These are phyloP conservation scores for Etheostoma cragini DNA, from an alignment of 2,113 vertebrate genomes.

Conservation along the genomic window DNA sequence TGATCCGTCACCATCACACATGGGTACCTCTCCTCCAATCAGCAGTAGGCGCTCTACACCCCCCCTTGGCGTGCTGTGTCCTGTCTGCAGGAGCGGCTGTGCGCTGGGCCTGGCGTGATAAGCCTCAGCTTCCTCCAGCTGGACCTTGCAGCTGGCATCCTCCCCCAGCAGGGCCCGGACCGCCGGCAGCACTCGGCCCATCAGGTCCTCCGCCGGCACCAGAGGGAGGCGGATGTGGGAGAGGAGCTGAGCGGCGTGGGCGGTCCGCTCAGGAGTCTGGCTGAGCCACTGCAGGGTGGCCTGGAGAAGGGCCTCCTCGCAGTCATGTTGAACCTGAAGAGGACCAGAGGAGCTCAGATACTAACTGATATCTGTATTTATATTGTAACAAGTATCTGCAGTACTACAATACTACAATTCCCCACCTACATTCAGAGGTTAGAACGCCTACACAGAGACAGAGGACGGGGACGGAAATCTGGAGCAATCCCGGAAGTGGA, in stretches of 20 bases:
- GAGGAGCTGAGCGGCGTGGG: slow-evolving; percentile 86
- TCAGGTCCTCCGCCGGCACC: slow-evolving; percentile 89
- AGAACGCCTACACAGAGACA: too few relatives aligned
- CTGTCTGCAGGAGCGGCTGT: slow-evolving; percentile 91
- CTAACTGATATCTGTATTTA: not conserved
- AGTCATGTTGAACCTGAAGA: slow-evolving; percentile 87
- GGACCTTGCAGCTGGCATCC: slow-evolving; percentile 86
- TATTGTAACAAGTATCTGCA: too few relatives aligned
- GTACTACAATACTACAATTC: too few relatives aligned
- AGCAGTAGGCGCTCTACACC: slow-evolving; percentile 89
- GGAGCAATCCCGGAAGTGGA: too few relatives aligned
- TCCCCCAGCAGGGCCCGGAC: slow-evolving; percentile 87
- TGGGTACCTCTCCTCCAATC: slow-evolving; percentile 89
- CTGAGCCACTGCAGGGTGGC: slow-evolving; percentile 91
- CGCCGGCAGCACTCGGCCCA: slow-evolving; percentile 86
- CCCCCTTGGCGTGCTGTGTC: slow-evolving; percentile 84
- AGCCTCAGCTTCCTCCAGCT: slow-evolving; percentile 90
- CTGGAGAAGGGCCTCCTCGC: slow-evolving; percentile 91
- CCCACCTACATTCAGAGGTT: too few relatives aligned
- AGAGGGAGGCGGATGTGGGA: slow-evolving; percentile 91
- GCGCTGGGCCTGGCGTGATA: slow-evolving; percentile 89
- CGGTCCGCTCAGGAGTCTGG: slow-evolving; percentile 85
- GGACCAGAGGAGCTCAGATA: not conserved
- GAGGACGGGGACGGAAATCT: too few relatives aligned
- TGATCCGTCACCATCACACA: not conserved